Percentiles rank a stretch among this genome's conserved stretches.
These are phyloP conservation scores for Caerostris extrusa DNA, from an alignment of 1,140 invertebrate species.

Conservation along the genomic window DNA sequence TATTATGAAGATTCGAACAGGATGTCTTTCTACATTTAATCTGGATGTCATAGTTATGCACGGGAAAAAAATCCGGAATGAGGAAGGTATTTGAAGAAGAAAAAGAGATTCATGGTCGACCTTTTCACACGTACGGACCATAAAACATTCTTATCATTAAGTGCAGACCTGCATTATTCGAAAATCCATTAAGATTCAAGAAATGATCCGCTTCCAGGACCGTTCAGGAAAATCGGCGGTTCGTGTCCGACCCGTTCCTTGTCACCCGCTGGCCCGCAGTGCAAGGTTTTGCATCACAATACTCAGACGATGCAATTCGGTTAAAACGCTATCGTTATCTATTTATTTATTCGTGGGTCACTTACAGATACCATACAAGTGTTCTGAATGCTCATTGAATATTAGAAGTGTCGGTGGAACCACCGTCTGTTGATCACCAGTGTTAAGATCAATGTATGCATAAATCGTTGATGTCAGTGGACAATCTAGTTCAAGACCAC, in stretches of 20 bases:
- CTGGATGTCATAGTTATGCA: neutral
- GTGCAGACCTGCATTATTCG: neutral
- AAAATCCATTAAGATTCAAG: neutral
- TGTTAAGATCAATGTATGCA: too few relatives aligned
- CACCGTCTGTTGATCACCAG: too few relatives aligned
- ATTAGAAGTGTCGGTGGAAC: neutral
- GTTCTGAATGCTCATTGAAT: neutral
- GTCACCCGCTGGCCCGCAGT: neutral
- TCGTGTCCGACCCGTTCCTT: neutral
- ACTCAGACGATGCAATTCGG: neutral
- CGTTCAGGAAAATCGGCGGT: neutral
- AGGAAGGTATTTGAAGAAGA: neutral
- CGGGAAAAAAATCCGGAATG: neutral
- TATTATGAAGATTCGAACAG: too few relatives aligned
- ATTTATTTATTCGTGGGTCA: too few relatives aligned
- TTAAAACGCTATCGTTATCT: neutral
- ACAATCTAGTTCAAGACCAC: neutral
- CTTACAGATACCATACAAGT: too few relatives aligned
- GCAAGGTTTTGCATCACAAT: slow-evolving; percentile 16
- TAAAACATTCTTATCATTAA: neutral
- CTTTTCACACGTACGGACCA: neutral
- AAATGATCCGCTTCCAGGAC: neutral
- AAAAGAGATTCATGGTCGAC: neutral
- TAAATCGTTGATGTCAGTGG: neutral
- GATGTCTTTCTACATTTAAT: neutral